A percentile compares a stretch with the other conserved stretches of the same genome.
Evolutionary conservation across 2,888 invertebrate species (phyloP).

Genomic region (Hypsopygia costalis): DNA sequence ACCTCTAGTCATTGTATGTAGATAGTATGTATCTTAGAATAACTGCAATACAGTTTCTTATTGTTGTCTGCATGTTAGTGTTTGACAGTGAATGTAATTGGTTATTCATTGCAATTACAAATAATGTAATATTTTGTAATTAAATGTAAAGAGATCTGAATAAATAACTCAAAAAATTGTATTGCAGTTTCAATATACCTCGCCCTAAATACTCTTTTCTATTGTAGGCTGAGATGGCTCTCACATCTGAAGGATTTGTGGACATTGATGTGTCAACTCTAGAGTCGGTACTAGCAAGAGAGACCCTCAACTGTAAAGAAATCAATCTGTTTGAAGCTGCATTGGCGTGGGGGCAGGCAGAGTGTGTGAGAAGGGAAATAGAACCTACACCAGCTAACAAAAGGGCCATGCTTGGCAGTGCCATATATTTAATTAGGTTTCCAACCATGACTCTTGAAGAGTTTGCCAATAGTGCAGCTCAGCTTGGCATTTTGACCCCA

Average conservation of each 20-base stretch:
- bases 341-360: conserved; percentile 95
- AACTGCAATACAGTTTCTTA: conserved; percentile 77
- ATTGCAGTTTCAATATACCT: conserved; percentile 78
- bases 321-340: conserved; percentile 95
- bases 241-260: conserved; percentile 96
- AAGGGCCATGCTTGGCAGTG: conserved; percentile 86
- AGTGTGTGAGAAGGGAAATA: conserved; percentile 91
- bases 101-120: conserved; percentile 41
- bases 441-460: conserved; percentile 95
- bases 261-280: conserved; percentile 97
- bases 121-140: conserved; percentile 46
- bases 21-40: conserved; percentile 31
- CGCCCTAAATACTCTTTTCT: conserved; percentile 35
- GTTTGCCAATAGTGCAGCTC: conserved; percentile 97
- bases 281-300: conserved; percentile 93
- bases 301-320: conserved; percentile 97
- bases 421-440: conserved; percentile 93
- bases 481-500: conserved; percentile 93
- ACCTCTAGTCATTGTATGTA: conserved; percentile 43
- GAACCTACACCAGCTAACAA: conserved; percentile 91
- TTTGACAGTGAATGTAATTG: conserved; percentile 40
- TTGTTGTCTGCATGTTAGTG: conserved; percentile 46
- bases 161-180: conserved; percentile 73
- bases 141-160: conserved; percentile 52
- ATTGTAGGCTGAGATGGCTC: conserved; percentile 95